A percentile compares a stretch with the other conserved stretches of the same genome.
Conservation (phyloP, 1,140 invertebrate species). For the Teleogryllus occipitalis region DNA sequence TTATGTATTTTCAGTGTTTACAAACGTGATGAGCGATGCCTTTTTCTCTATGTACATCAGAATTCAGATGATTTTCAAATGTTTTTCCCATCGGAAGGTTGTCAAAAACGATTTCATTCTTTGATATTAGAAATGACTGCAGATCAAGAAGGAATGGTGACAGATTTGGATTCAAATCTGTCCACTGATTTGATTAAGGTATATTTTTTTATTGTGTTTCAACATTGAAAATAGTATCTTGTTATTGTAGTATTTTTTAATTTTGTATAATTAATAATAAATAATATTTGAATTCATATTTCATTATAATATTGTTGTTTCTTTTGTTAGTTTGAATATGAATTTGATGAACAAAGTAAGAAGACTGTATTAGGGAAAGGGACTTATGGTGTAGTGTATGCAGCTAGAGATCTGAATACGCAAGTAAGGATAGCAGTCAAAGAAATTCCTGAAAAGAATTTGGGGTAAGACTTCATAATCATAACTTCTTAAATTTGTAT, state of each 20-base stretch:
- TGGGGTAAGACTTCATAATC: slow-evolving; percentile 50
- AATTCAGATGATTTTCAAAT: slow-evolving; percentile 99
- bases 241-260: not conserved
- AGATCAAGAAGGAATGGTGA: slow-evolving; percentile 75
- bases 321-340: slow-evolving; percentile 81
- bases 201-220: slow-evolving; percentile 18
- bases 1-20: slow-evolving; percentile 58
- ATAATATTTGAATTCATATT: not conserved
- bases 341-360: slow-evolving; percentile 82
- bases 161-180: slow-evolving; percentile 67
- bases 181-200: slow-evolving; percentile 62
- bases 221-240: not conserved
- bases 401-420: slow-evolving; percentile 87
- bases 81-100: slow-evolving; percentile 83
- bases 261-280: not conserved
- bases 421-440: slow-evolving; percentile 96
- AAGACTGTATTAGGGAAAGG: slow-evolving; percentile 87
- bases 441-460: slow-evolving; percentile 93
- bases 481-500: too few species aligned
- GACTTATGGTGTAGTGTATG: slow-evolving; percentile 93
- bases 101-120: slow-evolving; percentile 75
- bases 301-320: not conserved
- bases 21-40: slow-evolving; percentile 88
- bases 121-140: slow-evolving; percentile 73
- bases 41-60: slow-evolving; percentile 96